A percentile compares a stretch with the other conserved stretches of the same genome.
These are phyloP conservation scores for Pipra filicauda DNA, from an alignment of 2,113 vertebrate genomes.

Conservation along the genomic window DNA sequence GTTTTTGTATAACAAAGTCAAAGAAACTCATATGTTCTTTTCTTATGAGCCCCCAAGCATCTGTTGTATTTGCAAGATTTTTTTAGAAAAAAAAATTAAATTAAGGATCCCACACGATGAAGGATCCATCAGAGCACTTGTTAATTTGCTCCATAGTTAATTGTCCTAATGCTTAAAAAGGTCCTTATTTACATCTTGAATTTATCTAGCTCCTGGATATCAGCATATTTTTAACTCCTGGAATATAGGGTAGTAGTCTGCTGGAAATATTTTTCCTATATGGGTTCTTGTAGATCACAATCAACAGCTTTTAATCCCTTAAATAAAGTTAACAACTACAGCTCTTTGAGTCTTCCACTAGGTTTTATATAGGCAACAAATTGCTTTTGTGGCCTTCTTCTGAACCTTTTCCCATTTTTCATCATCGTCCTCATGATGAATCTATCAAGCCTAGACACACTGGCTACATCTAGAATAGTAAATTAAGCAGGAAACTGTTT, in stretches of 20 bases:
- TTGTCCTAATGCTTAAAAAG: neutral
- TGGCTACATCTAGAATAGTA: slow-evolving; percentile 17
- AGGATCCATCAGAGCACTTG: neutral
- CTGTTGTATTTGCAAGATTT: neutral
- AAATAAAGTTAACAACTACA: slow-evolving; percentile 27
- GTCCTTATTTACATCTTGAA: neutral
- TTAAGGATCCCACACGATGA: neutral
- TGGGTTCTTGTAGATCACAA: neutral
- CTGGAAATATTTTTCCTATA: neutral
- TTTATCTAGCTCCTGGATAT: neutral
- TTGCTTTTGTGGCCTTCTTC: neutral
- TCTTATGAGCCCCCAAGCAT: neutral
- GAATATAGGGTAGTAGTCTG: neutral
- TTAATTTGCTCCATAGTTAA: neutral
- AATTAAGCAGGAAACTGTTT: neutral
- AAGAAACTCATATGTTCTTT: neutral
- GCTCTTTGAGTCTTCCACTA: neutral
- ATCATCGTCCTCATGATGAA: neutral
- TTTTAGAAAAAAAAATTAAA: neutral
- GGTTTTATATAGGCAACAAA: slow-evolving; percentile 10
- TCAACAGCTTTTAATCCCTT: neutral
- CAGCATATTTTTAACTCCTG: neutral
- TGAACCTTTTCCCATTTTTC: slow-evolving; percentile 1
- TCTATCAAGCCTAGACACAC: neutral
- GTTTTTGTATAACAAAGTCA: neutral